Evolutionary conservation across 2,888 invertebrate genomes (phyloP), one percentile per base, ranked within the genome.

Genomic region (Athripsodes cinereus): DNA sequence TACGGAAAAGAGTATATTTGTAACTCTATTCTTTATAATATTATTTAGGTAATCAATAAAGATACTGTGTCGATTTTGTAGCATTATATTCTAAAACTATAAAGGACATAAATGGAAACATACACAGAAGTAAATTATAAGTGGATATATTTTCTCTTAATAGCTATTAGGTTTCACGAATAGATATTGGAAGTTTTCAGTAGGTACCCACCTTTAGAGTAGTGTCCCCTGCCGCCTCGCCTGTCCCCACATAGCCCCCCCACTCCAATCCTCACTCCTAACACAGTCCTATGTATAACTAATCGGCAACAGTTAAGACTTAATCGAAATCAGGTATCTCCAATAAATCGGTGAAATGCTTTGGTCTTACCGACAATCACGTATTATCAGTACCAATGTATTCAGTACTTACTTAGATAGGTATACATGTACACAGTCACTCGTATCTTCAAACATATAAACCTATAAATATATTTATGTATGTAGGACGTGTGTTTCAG

Each of bases 301-400:
- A 57, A 52, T 57, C 31, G 26, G 51, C 19, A 51, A 31, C 52
- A 40, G 46, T 52, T 26, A 55, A 57, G 47, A 47, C 57, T 46
- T 47, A 57, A 57, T 57, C 57, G 57, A 57, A 57, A 52, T 40
- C 57, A 57, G 52, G 57, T 57, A 52, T 52, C 44, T 19, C 21
- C 46, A 26, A 52, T 47, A 57, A 57, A 52, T 52, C 19, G 48
- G 19, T 48, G 20, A 48, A 48, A 21, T 16, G 20, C 20, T 20
- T 18, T n/a, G 13, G 13, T n/a, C 40, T n/a, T 13, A n/a, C 40
- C 40, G 13, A 40, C 16, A 40, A 40, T 40, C 40, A 40, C 40
- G 40, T 40, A 40, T n/a, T n/a, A n/a, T n/a, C n/a, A n/a, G n/a
- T n/a, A n/a, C n/a, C n/a, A n/a, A n/a, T n/a, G n/a, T n/a, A n/a